Base-by-base conservation (phyloP, 2,888 invertebrate species). In the Anarsia innoxiella region DNA sequence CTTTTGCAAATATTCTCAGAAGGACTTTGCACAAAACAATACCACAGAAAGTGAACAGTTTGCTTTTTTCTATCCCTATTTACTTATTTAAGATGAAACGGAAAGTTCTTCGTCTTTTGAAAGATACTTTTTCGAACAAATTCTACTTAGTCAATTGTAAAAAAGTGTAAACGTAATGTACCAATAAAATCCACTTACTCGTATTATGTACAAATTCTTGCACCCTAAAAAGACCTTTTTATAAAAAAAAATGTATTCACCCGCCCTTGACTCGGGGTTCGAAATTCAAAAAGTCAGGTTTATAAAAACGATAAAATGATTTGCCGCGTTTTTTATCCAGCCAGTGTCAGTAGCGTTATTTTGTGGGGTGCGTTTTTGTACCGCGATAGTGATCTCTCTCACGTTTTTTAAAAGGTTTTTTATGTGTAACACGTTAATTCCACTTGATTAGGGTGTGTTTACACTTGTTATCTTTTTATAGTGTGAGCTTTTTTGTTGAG, bases 361-460 rank as follows among this genome's bases (percentile, higher is more conserved):
- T 57, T 59, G 35, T 12, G 61, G 69, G 62, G 71, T 66, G 53
- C 40, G 49, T 74, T 72, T 78, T 78, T 78, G 66, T 69, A n/a
- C n/a, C 1, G 28, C 51, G 77, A 77, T 76, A 74, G 50, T 44
- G 65, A 78, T 78, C 77, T 66, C 67, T 82, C 77, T 67, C 82
- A 78, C 82, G 76, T 80, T 82, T 82, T 82, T 80, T 68, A 68
- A 66, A 36, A 31, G 40, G 49, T 67, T 72, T n/a, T 75, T 75
- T 72, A 60, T 55, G 42, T 49, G 58, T 60, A 62, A 58, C 57
- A 53, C 44, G 63, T 66, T 72, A 68, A 71, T 71, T 63, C 61
- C 57, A 58, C 65, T 69, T 73, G 70, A 76, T 76, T 72, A 62
- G 65, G 71, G 70, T 62, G 60, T 78, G 70, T 77, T 76, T 70